Conservation (phyloP, 2,797 vertebrate genomes). For the Babyrousa celebensis region DNA sequence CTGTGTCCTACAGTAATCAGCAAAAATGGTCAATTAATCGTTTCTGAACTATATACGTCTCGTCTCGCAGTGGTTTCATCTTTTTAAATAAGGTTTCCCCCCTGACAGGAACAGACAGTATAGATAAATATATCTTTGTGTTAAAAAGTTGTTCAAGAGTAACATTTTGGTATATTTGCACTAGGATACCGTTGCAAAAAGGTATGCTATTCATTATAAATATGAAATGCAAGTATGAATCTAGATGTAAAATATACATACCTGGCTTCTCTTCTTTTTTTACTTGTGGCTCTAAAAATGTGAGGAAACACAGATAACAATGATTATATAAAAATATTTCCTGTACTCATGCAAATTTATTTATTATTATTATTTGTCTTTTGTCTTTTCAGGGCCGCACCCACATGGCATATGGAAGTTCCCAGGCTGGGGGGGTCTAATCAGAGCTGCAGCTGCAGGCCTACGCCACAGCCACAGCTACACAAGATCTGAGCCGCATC, state of each 20-base stretch:
- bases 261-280: slow-evolving; percentile 82
- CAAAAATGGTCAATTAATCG: not conserved
- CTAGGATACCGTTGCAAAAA: not conserved
- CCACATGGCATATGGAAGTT: no score
- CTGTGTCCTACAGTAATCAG: not conserved
- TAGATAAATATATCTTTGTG: not conserved
- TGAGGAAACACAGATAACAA: not conserved
- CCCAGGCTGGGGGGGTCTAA: no score
- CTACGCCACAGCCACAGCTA: no score
- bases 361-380: not conserved
- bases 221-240: not conserved
- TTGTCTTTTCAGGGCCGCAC: no score
- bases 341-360: not conserved
- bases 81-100: not conserved
- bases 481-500: no score
- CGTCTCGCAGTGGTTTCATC: not conserved
- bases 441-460: no score
- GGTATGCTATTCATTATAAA: slow-evolving; percentile 21
- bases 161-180: slow-evolving; percentile 43
- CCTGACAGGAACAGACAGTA: not conserved
- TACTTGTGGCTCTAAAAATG: slow-evolving; percentile 76
- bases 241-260: slow-evolving; percentile 51
- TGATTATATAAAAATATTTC: not conserved
- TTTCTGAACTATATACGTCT: not conserved
- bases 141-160: not conserved